These are phyloP conservation scores for Halesus radiatus DNA, from an alignment of 1,140 invertebrate species.

Conservation along the genomic window DNA sequence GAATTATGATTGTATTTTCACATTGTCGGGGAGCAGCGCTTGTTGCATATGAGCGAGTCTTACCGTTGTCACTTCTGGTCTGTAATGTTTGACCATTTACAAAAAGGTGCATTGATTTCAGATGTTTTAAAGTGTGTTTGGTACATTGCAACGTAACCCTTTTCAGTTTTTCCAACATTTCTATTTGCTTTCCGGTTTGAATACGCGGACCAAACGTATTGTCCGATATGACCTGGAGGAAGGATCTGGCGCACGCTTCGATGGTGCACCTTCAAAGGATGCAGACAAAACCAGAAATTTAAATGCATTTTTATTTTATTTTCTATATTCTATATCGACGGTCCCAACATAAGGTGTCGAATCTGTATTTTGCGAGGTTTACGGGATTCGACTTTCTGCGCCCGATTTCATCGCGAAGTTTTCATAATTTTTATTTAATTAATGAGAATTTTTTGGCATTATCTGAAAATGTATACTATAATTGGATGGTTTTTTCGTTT, in stretches of 20 bases:
- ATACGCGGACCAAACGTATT: background rate
- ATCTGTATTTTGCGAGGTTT: no score
- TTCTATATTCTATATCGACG: no score
- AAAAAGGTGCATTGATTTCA: background rate
- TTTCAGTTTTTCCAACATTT: background rate
- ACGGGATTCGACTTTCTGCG: no score
- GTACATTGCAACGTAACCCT: background rate
- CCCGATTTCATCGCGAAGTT: no score
- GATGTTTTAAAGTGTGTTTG: background rate
- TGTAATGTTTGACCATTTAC: background rate
- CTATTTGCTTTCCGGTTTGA: background rate
- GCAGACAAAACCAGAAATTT: no score
- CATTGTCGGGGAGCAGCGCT: background rate
- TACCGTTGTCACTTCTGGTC: background rate
- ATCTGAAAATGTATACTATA: no score
- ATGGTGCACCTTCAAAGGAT: background rate
- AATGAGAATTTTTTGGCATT: no score
- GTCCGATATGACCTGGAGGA: constrained; percentile 11
- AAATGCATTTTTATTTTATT: no score
- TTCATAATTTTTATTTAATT: no score
- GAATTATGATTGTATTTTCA: constrained; percentile 13
- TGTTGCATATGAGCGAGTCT: constrained; percentile 10
- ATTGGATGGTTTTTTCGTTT: no score
- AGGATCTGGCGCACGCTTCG: background rate
- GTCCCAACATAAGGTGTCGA: no score